These are phyloP conservation scores for Sphinx pinastri DNA, from an alignment of 2,888 invertebrate species.

Conservation along the genomic window DNA sequence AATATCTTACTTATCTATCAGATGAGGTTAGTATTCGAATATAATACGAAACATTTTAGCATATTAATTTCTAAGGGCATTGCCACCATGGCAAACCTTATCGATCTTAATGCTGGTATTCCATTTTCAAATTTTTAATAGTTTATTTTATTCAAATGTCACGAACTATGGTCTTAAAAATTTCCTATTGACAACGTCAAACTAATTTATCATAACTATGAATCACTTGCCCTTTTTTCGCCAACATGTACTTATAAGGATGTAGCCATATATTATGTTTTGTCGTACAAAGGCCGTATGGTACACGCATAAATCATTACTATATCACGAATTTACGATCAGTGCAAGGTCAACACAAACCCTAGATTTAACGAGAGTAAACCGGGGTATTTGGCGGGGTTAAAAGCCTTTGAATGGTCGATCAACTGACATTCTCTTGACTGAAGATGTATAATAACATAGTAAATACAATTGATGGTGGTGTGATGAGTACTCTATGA, in stretches of 20 bases:
- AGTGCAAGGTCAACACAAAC: slow-evolving; percentile 27
- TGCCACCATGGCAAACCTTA: no score
- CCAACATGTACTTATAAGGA: slow-evolving; percentile 2
- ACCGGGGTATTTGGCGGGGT: slow-evolving; percentile 10
- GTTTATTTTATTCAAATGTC: no score
- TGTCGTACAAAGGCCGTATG: slow-evolving; percentile 12
- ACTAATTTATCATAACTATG: background rate
- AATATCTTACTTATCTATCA: background rate
- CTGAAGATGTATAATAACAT: no score
- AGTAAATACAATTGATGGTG: no score
- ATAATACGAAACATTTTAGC: no score
- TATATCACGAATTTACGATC: slow-evolving; percentile 29
- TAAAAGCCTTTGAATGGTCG: slow-evolving; percentile 3
- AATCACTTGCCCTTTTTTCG: background rate
- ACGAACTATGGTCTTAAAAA: no score
- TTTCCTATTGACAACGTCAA: no score
- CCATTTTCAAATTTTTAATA: no score
- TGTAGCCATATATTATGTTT: slow-evolving; percentile 22
- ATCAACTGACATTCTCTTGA: background rate
- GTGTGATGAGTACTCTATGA: no score
- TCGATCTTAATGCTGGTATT: no score
- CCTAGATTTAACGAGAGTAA: slow-evolving; percentile 1
- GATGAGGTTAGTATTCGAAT: background rate
- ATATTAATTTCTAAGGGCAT: no score
- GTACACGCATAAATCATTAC: slow-evolving; percentile 25